These are phyloP conservation scores for Oreochromis tanganicae DNA, from an alignment of 2,113 vertebrate species.

Conservation along the genomic window DNA sequence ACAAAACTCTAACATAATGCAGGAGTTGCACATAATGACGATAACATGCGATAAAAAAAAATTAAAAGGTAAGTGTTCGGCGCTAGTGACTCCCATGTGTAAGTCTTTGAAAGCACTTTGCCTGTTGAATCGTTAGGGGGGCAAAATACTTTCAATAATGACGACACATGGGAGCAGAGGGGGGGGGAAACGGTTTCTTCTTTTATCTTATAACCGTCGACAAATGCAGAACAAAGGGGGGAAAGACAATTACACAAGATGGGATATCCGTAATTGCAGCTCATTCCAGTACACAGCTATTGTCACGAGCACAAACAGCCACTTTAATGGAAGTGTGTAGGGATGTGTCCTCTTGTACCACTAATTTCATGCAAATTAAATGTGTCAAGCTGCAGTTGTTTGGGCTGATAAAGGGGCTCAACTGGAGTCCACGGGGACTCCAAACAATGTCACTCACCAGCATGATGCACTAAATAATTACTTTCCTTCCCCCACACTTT, in stretches of 20 bases:
- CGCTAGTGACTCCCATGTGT: conserved; percentile 22
- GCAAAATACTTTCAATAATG: conserved; percentile 46
- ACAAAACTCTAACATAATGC: neutral
- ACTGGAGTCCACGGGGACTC: neutral
- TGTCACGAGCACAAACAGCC: conserved; percentile 16
- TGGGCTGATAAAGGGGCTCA: conserved; percentile 29
- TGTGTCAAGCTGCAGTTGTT: conserved; percentile 36
- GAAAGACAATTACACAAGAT: conserved; percentile 26
- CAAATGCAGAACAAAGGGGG: conserved; percentile 9
- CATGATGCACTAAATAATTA: conserved; percentile 4
- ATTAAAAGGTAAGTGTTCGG: conserved; percentile 8
- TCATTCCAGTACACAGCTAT: conserved; percentile 23
- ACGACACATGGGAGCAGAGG: conserved; percentile 28
- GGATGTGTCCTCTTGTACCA: conserved; percentile 28
- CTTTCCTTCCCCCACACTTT: neutral
- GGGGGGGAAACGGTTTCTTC: neutral
- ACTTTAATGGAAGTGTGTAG: conserved; percentile 3
- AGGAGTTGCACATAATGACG: neutral
- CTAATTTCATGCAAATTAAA: conserved; percentile 50
- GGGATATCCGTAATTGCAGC: conserved; percentile 24
- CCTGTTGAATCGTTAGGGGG: conserved; percentile 1
- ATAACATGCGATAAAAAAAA: neutral
- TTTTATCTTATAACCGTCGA: conserved; percentile 38
- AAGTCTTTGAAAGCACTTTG: neutral
- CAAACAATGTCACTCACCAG: neutral